Percentiles rank a stretch among this genome's conserved stretches.
Evolutionary conservation across 2,797 vertebrate species (phyloP).

Genomic region (Thaleichthys pacificus): DNA sequence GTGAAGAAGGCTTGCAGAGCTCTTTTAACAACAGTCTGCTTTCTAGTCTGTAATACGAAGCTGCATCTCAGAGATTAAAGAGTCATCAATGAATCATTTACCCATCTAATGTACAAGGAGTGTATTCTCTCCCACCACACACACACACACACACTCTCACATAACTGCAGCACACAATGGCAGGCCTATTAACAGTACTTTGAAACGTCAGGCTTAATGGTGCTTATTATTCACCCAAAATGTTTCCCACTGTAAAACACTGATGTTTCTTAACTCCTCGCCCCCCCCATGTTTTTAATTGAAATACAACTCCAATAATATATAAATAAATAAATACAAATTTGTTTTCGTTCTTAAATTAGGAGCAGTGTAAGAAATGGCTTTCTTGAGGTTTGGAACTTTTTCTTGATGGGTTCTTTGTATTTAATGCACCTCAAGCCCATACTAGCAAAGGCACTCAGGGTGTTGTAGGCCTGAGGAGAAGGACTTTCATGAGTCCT

Average conservation of each 20-base stretch:
- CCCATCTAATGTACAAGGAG: slow-evolving; percentile 29
- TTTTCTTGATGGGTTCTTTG: slow-evolving; percentile 17
- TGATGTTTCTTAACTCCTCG: slow-evolving; percentile 19
- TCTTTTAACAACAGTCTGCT: slow-evolving; percentile 1
- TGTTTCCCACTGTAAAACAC: slow-evolving; percentile 30
- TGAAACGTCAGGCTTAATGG: slow-evolving; percentile 35
- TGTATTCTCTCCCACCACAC: neutral
- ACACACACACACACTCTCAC: slow-evolving; percentile 10
- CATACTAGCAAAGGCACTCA: slow-evolving; percentile 19
- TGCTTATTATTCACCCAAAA: slow-evolving; percentile 39
- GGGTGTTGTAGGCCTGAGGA: slow-evolving; percentile 17
- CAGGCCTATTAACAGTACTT: slow-evolving; percentile 38
- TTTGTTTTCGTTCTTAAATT: neutral
- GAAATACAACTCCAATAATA: neutral
- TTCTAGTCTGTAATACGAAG: slow-evolving; percentile 23
- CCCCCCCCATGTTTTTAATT: slow-evolving; percentile 1
- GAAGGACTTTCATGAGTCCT: slow-evolving; percentile 43
- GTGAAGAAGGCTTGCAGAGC: neutral
- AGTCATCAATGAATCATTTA: slow-evolving; percentile 24
- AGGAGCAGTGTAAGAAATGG: slow-evolving; percentile 30
- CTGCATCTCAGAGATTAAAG: slow-evolving; percentile 11
- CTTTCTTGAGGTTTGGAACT: slow-evolving; percentile 29
- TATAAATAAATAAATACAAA: too few relatives aligned
- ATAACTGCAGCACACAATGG: slow-evolving; percentile 15
- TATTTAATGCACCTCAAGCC: slow-evolving; percentile 32